These are phyloP conservation scores for Aricia artaxerxes DNA, from an alignment of 2,888 invertebrate species.

Conservation along the genomic window DNA sequence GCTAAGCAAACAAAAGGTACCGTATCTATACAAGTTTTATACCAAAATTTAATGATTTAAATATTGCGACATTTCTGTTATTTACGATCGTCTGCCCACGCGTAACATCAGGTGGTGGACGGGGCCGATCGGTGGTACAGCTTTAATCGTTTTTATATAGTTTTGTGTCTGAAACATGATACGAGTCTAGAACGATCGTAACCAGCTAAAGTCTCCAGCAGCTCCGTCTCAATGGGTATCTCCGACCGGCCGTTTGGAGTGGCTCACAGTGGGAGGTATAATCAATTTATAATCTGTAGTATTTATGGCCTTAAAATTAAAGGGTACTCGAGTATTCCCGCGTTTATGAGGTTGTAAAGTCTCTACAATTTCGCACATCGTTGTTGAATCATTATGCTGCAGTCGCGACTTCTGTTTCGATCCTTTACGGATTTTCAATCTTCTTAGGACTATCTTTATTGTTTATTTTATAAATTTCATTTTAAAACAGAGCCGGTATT, in stretches of 20 bases:
- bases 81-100: conserved; percentile 24
- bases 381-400: conserved; percentile 19
- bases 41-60: conserved; percentile 43
- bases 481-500: not conserved
- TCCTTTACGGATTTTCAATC: conserved; percentile 6
- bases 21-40: conserved; percentile 59
- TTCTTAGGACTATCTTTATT: not conserved
- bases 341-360: conserved; percentile 27
- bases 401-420: not conserved
- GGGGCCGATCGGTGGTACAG: not conserved
- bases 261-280: conserved; percentile 14
- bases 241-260: not conserved
- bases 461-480: not conserved
- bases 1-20: conserved; percentile 63
- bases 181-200: conserved; percentile 14
- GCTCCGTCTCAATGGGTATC: not conserved
- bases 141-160: conserved; percentile 17
- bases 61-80: conserved; percentile 20
- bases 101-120: conserved; percentile 1
- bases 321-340: conserved; percentile 8
- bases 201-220: not conserved
- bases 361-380: conserved; percentile 24
- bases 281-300: conserved; percentile 19
- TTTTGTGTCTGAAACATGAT: not conserved
- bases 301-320: conserved; percentile 18